These are phyloP conservation scores for Taxidea taxus DNA, from an alignment of 2,113 vertebrate genomes.

Conservation along the genomic window DNA sequence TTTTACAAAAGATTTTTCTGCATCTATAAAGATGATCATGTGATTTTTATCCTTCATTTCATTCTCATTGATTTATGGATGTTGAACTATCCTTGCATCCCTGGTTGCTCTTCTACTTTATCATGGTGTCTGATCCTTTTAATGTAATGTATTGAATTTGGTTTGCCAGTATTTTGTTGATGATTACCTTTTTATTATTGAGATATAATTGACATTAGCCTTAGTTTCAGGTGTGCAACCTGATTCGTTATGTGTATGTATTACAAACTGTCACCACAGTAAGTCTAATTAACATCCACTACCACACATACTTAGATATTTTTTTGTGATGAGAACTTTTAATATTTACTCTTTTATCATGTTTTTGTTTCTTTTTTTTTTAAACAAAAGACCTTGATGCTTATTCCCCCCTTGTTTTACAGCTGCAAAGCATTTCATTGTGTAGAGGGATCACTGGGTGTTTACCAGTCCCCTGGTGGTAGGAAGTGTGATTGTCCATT, in stretches of 20 bases:
- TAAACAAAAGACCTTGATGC: neutral
- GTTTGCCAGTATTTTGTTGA: neutral
- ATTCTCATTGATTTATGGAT: neutral
- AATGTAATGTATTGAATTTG: neutral
- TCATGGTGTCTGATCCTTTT: neutral
- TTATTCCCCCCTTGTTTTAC: neutral
- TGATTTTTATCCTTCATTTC: neutral
- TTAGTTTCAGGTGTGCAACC: neutral
- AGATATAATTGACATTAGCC: neutral
- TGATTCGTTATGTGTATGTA: neutral
- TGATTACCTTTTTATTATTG: neutral
- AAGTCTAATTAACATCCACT: neutral
- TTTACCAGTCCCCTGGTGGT: neutral
- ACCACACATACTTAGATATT: neutral
- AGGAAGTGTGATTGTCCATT: neutral
- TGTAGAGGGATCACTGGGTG: neutral
- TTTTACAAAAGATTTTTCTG: neutral
- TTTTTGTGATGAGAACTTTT: neutral
- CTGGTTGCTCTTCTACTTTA: neutral
- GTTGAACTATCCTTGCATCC: neutral
- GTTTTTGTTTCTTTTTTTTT: neutral
- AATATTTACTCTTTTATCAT: neutral
- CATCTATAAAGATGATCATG: neutral
- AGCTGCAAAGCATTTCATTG: neutral
- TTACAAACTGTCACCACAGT: neutral